Percentiles rank a stretch among this genome's conserved stretches.
These are phyloP conservation scores for Cygnus olor DNA, from an alignment of 2,797 vertebrate genomes.

Conservation along the genomic window DNA sequence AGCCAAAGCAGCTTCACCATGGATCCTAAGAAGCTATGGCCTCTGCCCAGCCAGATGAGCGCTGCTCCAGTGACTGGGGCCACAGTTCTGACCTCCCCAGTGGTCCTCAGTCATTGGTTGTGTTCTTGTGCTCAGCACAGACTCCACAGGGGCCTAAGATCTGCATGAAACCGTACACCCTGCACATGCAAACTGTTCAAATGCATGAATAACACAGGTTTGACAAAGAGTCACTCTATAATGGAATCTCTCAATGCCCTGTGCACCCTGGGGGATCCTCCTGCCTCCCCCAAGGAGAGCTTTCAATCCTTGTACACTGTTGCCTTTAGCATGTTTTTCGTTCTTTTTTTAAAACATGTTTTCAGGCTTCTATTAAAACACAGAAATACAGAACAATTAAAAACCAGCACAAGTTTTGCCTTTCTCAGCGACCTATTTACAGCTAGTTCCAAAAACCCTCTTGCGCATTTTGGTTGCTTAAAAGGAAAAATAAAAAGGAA, in stretches of 20 bases:
- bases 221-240: constrained; percentile 7
- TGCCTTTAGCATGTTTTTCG: constrained; percentile 14
- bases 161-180: background rate
- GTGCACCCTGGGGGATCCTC: background rate
- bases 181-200: background rate
- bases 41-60: background rate
- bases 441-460: constrained; percentile 84
- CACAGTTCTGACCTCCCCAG: background rate
- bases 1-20: background rate
- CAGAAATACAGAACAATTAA: constrained; percentile 95
- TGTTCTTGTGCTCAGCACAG: background rate
- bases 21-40: background rate
- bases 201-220: background rate
- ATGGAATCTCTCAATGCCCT: background rate
- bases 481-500: constrained; percentile 75
- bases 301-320: constrained; percentile 20
- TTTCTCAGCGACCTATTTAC: constrained; percentile 88
- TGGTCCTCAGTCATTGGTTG: background rate
- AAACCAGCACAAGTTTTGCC: constrained; percentile 90
- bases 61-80: accelerated
- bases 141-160: background rate
- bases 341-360: constrained; percentile 44
- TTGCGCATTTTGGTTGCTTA: constrained; percentile 88
- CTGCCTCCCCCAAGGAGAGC: background rate
- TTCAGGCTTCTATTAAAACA: constrained; percentile 92